A percentile compares a stretch with the other conserved stretches of the same genome.
Conservation (phyloP, 1,140 invertebrate species). For the Centruroides vittatus region DNA sequence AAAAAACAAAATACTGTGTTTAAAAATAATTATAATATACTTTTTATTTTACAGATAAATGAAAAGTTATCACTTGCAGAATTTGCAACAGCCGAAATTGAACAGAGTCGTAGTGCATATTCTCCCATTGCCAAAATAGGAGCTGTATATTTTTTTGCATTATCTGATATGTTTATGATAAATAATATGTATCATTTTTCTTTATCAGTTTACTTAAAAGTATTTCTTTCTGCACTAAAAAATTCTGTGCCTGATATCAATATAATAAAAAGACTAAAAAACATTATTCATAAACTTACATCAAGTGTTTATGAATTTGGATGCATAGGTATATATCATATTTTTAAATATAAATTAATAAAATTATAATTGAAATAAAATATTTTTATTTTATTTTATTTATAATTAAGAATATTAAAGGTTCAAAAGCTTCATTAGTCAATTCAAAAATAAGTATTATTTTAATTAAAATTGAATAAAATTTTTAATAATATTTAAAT, state of each 20-base stretch:
- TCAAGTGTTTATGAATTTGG: slow-evolving; percentile 77
- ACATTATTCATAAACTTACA: slow-evolving; percentile 68
- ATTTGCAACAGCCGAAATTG: slow-evolving; percentile 58
- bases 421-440: too few species aligned
- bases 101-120: slow-evolving; percentile 64
- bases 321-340: slow-evolving; percentile 47
- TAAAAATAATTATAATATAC: too few species aligned
- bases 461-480: too few species aligned
- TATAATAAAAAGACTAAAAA: slow-evolving; percentile 49
- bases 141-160: slow-evolving; percentile 74
- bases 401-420: too few species aligned
- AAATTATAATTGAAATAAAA: too few species aligned
- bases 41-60: slow-evolving; percentile 37
- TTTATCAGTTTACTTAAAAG: slow-evolving; percentile 55
- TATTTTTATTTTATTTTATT: too few species aligned
- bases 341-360: too few species aligned
- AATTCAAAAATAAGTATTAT: too few species aligned
- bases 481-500: too few species aligned
- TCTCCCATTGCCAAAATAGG: slow-evolving; percentile 62
- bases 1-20: too few species aligned
- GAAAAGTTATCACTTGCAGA: slow-evolving; percentile 55
- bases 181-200: slow-evolving; percentile 88
- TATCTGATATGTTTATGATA: slow-evolving; percentile 68
- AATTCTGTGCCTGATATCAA: slow-evolving; percentile 61
- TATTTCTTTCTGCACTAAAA: slow-evolving; percentile 60